Evolutionary conservation across 2,113 vertebrate species (phyloP), one percentile per base, ranked within the genome.

Genomic region (Centropristis striata): DNA sequence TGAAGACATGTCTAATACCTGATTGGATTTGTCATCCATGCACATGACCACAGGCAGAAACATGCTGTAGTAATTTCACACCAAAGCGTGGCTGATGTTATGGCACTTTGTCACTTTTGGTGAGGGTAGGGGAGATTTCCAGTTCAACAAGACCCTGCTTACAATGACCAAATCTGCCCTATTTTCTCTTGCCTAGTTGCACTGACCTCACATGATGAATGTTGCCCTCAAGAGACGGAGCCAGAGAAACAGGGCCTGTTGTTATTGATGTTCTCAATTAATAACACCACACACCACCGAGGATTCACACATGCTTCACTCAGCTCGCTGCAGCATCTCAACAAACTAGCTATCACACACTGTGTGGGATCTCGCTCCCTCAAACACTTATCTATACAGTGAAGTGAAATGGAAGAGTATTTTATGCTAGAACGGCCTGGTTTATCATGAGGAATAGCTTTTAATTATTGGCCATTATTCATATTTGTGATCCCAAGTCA

Each of bases 191-290:
- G 79, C 85, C 88, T 86, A 88, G 64, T 78, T 87, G 79, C 86
- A 68, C 78, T 85, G 87, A 90, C 94, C 90, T 91, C 89, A 88
- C 77, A 90, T 93, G 93, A 95, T 93, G 84, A 94, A 95, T 91
- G 86, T 73, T 81, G 70, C 88, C 63, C 91, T 90, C 85, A 47
- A 86, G 71, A 92, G 77, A 89, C 6, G 32, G 36, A 53, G 32
- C 37, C 12, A 88, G 78, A 88, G 77, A 90, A 84, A 82, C 82
- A 84, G 69, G 67, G 71, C 66, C 85, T 84, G 83, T 85, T 87
- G 90, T 93, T 95, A 94, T 92, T 95, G 93, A 94, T 90, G 93
- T 86, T 73, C 89, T 92, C 93, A 92, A 94, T 95, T 92, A 93
- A 93, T 92, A 93, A 90, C 66, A 75, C 51, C 65, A 84, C 86